These are phyloP conservation scores for Catharus bicknelli DNA, from an alignment of 2,113 vertebrate species.

Conservation along the genomic window DNA sequence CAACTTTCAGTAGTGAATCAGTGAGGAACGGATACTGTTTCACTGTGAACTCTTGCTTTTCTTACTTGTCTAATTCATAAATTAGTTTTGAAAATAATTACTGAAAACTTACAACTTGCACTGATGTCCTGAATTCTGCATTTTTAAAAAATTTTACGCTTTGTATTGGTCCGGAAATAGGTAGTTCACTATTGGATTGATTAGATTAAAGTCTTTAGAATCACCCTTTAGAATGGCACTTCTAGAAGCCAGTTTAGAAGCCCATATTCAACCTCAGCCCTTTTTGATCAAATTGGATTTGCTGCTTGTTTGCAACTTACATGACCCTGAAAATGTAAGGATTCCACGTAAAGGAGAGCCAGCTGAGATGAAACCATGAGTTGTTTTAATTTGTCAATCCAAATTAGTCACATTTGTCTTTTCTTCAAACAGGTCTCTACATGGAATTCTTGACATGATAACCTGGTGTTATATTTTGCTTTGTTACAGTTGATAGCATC, in stretches of 20 bases:
- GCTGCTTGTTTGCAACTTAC: not conserved
- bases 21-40: not conserved
- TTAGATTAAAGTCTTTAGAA: not conserved
- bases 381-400: not conserved
- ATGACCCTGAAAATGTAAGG: not conserved
- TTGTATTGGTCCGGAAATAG: not conserved
- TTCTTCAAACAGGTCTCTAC: not conserved
- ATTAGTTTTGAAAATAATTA: not conserved
- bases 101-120: not conserved
- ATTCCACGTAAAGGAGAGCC: not conserved
- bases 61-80: not conserved
- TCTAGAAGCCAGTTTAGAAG: not conserved
- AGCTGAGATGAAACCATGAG: not conserved
- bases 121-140: not conserved
- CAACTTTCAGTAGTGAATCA: not conserved
- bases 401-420: not conserved
- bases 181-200: not conserved
- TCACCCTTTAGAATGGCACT: not conserved
- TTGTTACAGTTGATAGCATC: not conserved
- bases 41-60: not conserved
- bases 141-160: not conserved
- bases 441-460: not conserved
- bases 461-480: not conserved
- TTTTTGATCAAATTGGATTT: not conserved
- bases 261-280: not conserved